Evolutionary conservation across 2,888 invertebrate species (phyloP), one percentile per base, ranked within the genome.

Genomic region (Dinocampus coccinellae): DNA sequence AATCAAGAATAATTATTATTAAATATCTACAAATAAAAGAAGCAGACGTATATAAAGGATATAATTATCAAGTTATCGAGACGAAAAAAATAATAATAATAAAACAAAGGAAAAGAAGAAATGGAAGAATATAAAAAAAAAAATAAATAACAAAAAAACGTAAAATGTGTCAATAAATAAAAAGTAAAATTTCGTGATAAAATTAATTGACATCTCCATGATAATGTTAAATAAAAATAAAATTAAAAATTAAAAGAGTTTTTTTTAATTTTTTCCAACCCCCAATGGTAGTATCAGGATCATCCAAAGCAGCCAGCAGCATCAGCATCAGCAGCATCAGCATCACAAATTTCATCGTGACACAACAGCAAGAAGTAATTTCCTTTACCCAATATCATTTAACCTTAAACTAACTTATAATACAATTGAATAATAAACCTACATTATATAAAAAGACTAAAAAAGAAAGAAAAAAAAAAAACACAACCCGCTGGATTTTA

Each of bases 401-500:
- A 1, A 7, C 16, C 42, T 47, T 47, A 47, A 24, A 53, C 11
- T 53, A 13, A 53, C 26, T 53, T 22, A 22, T 53, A 24, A 53
- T 53, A 53, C 53, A 53, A 24, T 24, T 53, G 26, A 33, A 33
- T 16, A 58, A 29, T 16, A 58, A 29, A 58, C 16, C 33, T 29
- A 10, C 26, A 33, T 26, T 26, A 33, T 58, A 58, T 58, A 58
- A 58, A n/a, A n/a, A 20, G 33, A 58, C 33, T 58, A 33, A 24
- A 9, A n/a, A n/a, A n/a, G n/a, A n/a, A n/a, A n/a, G n/a, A n/a
- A n/a, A n/a, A n/a, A n/a, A n/a, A n/a, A n/a, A 58, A 13, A 33
- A 58, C 58, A 58, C 29, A 76, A 22, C 36, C 20, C 36, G 34
- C 39, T 57, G 36, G 53, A 76, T 79, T 79, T 79, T 78, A 85